Percentiles rank a stretch among this genome's conserved stretches.
Evolutionary conservation across 2,113 vertebrate species (phyloP).

Genomic region (Lepus europaeus): DNA sequence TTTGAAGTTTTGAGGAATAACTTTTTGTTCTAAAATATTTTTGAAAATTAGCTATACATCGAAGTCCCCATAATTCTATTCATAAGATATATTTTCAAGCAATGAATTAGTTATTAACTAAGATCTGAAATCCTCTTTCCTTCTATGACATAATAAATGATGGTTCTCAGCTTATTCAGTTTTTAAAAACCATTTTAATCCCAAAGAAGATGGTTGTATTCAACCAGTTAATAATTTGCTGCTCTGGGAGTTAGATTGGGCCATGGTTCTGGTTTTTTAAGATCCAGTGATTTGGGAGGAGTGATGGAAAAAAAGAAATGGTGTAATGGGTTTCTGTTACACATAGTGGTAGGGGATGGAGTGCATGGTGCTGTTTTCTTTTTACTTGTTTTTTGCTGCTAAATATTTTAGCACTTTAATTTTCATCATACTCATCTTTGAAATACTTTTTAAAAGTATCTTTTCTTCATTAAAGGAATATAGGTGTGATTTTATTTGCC

Average conservation of each 20-base stretch:
- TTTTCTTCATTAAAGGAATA: constrained; percentile 47
- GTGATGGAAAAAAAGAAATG: not conserved
- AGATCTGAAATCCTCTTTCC: constrained; percentile 43
- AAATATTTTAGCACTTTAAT: constrained; percentile 49
- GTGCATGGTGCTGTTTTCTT: not conserved
- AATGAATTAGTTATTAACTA: constrained; percentile 32
- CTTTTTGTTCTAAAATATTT: constrained; percentile 42
- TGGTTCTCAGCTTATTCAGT: not conserved
- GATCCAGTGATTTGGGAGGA: not conserved
- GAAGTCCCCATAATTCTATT: not conserved
- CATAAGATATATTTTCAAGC: constrained; percentile 26
- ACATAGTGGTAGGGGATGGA: not conserved
- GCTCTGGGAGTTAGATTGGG: constrained; percentile 4
- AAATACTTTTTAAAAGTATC: not conserved
- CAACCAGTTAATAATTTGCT: constrained; percentile 42
- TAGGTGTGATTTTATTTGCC: not conserved
- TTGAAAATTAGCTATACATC: constrained; percentile 30
- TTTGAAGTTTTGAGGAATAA: constrained; percentile 52
- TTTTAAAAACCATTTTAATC: constrained; percentile 27
- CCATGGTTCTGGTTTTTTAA: not conserved
- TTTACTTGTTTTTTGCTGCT: not conserved
- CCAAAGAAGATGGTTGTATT: constrained; percentile 11
- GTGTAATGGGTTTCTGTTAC: not conserved
- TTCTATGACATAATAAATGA: constrained; percentile 11
- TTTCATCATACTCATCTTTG: constrained; percentile 14